Percentiles rank a stretch among this genome's conserved stretches.
These are phyloP conservation scores for Spongilla lacustris DNA, from an alignment of 37 sponge, comb jelly and placozoan genomes.

Conservation along the genomic window DNA sequence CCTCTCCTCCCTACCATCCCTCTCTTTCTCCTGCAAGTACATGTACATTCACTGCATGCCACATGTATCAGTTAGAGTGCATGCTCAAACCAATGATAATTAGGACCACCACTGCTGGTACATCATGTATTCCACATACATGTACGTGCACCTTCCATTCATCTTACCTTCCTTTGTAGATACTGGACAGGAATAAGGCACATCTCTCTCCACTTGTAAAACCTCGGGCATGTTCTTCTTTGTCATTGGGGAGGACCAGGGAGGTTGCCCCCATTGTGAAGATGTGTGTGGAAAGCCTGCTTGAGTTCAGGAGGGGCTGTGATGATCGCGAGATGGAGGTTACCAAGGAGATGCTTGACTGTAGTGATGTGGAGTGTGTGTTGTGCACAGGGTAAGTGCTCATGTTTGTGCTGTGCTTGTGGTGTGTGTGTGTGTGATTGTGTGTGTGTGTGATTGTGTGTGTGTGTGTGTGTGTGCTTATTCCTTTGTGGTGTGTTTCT, in stretches of 20 bases:
- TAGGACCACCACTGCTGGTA: too few species aligned
- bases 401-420: neutral
- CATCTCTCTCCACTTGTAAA: neutral
- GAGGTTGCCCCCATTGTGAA: conserved; percentile 2
- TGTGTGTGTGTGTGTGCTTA: conserved; percentile 32
- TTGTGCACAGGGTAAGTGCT: conserved; percentile 70
- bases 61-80: too few species aligned
- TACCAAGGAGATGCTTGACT: conserved; percentile 10
- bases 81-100: too few species aligned
- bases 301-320: neutral
- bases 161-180: neutral
- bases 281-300: conserved; percentile 3
- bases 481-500: neutral
- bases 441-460: conserved; percentile 27
- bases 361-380: conserved; percentile 62
- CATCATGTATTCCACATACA: too few species aligned
- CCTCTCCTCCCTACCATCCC: too few species aligned
- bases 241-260: neutral
- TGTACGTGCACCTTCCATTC: too few species aligned
- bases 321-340: neutral
- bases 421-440: conserved; percentile 4
- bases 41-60: too few species aligned
- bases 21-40: too few species aligned
- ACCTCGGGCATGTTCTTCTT: too few species aligned
- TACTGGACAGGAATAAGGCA: conserved; percentile 23